Conservation (phyloP, 2,113 vertebrate species). For the Periophthalmus modestus region DNA sequence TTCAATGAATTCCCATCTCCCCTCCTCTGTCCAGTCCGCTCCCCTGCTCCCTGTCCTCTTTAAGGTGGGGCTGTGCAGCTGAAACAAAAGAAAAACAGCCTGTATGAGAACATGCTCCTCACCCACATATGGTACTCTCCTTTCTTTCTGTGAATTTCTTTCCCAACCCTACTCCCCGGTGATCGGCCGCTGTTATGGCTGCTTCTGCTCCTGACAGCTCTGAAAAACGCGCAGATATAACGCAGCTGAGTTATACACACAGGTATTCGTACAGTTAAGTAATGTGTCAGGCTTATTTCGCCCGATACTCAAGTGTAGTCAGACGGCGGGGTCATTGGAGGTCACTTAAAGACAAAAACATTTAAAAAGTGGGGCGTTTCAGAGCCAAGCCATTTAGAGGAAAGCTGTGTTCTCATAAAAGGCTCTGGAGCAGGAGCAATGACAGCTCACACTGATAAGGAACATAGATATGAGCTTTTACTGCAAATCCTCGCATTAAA, state of each 20-base stretch:
- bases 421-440: background rate
- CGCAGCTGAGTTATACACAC: conserved; percentile 78
- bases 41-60: conserved; percentile 70
- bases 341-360: conserved; percentile 24
- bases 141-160: conserved; percentile 66
- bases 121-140: conserved; percentile 73
- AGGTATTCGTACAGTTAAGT: conserved; percentile 50
- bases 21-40: conserved; percentile 61
- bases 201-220: conserved; percentile 90
- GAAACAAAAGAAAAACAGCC: conserved; percentile 78
- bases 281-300: conserved; percentile 53
- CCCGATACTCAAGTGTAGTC: conserved; percentile 41
- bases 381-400: conserved; percentile 7
- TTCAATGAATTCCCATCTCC: conserved; percentile 70
- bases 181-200: conserved; percentile 71
- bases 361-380: conserved; percentile 23
- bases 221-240: conserved; percentile 88
- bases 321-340: conserved; percentile 37
- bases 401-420: background rate
- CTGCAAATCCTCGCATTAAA: background rate
- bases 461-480: background rate
- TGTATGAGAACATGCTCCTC: conserved; percentile 74
- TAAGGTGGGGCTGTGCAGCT: conserved; percentile 75
- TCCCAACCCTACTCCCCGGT: conserved; percentile 70
- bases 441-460: conserved; percentile 4